phyloP scores from a whole-genome alignment of 2,888 invertebrate genomes.

The Pseudeuparius sepicola region DNA sequence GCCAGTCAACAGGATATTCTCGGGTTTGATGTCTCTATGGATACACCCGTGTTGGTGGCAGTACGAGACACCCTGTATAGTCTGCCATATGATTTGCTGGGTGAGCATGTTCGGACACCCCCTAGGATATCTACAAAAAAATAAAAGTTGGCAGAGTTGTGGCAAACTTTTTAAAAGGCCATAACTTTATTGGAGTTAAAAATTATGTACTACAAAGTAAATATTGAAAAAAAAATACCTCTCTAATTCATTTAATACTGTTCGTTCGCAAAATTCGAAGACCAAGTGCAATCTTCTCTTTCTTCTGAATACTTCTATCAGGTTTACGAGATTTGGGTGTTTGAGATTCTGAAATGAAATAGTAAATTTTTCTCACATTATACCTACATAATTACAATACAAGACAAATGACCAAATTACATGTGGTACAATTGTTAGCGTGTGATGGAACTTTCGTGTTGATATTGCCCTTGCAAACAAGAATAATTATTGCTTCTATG shows the following conservation, averaged over 20 bases:
- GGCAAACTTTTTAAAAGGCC: too few relatives aligned
- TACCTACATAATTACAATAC: too few relatives aligned
- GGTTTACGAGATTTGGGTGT: slow-evolving; percentile 93
- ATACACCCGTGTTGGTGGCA: slow-evolving; percentile 96
- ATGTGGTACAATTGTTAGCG: too few relatives aligned
- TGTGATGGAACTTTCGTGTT: too few relatives aligned
- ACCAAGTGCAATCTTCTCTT: slow-evolving; percentile 94
- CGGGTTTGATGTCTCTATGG: slow-evolving; percentile 96
- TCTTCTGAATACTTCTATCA: slow-evolving; percentile 94
- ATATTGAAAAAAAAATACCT: slow-evolving; percentile 20
- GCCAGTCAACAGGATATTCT: slow-evolving; percentile 90
- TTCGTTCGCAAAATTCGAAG: slow-evolving; percentile 97
- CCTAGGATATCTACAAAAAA: slow-evolving; percentile 51
- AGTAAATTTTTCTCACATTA: slow-evolving; percentile 2
- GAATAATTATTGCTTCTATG: too few relatives aligned
- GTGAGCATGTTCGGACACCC: slow-evolving; percentile 88
- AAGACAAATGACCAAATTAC: too few relatives aligned
- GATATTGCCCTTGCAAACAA: too few relatives aligned
- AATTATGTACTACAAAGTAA: too few relatives aligned
- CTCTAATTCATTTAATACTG: slow-evolving; percentile 92
- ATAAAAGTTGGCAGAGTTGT: not conserved
- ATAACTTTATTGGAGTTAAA: too few relatives aligned
- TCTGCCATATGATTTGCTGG: slow-evolving; percentile 91
- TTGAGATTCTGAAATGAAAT: slow-evolving; percentile 74
- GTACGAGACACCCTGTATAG: slow-evolving; percentile 88